A percentile compares a stretch with the other conserved stretches of the same genome.
These are phyloP conservation scores for Laspeyria flexula DNA, from an alignment of 2,888 invertebrate species.

Conservation along the genomic window DNA sequence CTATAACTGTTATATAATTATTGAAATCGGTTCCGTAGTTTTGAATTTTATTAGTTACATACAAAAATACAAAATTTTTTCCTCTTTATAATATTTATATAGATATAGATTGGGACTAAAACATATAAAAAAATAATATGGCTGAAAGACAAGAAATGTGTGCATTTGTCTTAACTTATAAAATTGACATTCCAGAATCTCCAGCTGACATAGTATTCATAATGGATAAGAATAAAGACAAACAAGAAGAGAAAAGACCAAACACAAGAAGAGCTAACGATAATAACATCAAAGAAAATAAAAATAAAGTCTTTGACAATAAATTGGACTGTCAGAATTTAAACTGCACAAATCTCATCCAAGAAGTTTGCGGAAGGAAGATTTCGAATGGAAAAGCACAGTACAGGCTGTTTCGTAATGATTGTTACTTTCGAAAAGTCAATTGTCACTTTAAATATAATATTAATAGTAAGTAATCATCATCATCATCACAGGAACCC, in stretches of 20 bases:
- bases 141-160: too few relatives aligned
- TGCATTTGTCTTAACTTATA: neutral
- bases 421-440: constrained; percentile 74
- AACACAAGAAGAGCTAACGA: neutral
- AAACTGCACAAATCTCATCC: constrained; percentile 59
- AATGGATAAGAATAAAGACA: constrained; percentile 26
- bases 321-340: constrained; percentile 58
- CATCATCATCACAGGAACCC: too few relatives aligned
- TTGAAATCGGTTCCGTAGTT: too few relatives aligned
- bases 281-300: neutral
- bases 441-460: constrained; percentile 69
- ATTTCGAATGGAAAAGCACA: constrained; percentile 51
- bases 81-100: too few relatives aligned
- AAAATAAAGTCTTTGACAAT: neutral
- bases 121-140: too few relatives aligned
- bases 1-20: too few relatives aligned
- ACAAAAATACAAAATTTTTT: too few relatives aligned
- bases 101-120: too few relatives aligned
- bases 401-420: constrained; percentile 69
- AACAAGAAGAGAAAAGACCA: neutral
- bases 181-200: constrained; percentile 10
- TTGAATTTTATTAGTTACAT: too few relatives aligned
- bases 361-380: constrained; percentile 65
- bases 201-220: constrained; percentile 24
- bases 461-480: constrained; percentile 70